Evolutionary conservation across 1,140 invertebrate species (phyloP).

Genomic region (Ephestia elutella): DNA sequence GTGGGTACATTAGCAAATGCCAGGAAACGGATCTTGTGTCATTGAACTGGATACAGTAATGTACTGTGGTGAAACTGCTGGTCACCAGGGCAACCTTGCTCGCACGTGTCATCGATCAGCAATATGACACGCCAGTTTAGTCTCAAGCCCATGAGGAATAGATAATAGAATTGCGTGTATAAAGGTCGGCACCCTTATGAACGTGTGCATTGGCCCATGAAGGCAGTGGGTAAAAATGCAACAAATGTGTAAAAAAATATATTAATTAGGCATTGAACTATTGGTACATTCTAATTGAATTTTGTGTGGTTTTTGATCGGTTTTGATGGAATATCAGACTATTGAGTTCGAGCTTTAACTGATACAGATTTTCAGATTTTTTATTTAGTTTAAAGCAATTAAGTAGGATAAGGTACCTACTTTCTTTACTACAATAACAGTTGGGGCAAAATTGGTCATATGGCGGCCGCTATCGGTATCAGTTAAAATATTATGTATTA

Average conservation of each 20-base stretch:
- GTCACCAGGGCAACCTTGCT: conserved; percentile 32
- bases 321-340: no score
- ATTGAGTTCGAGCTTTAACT: no score
- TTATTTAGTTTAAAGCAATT: no score
- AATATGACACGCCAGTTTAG: conserved; percentile 15
- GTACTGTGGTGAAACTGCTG: background rate
- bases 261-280: background rate
- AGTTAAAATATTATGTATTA: background rate
- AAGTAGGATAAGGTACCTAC: no score
- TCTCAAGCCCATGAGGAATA: background rate
- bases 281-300: background rate
- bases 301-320: background rate
- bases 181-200: conserved; percentile 16
- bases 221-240: conserved; percentile 17
- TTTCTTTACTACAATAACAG: no score
- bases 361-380: no score
- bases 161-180: background rate
- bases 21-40: conserved; percentile 1
- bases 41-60: conserved; percentile 9
- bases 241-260: conserved; percentile 6
- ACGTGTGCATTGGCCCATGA: conserved; percentile 26
- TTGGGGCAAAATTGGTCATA: no score
- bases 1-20: conserved; percentile 6
- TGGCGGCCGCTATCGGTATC: no score
- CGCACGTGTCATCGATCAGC: conserved; percentile 32